Evolutionary conservation across 2,113 vertebrate genomes (phyloP), one percentile per base, ranked within the genome.

Genomic region (Ciconia maguari): DNA sequence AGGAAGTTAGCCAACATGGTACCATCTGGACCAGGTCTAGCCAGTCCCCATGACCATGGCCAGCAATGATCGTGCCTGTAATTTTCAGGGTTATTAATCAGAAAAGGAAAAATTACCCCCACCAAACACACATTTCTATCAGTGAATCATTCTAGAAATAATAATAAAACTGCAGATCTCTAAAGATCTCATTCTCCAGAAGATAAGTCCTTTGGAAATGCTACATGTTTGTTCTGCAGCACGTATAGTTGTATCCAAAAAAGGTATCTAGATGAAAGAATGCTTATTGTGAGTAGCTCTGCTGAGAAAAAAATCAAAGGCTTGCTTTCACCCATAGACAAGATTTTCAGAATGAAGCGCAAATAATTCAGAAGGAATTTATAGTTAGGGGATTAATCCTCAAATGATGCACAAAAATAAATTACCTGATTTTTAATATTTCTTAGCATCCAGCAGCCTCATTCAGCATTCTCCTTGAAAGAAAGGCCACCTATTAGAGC

Each of bases 11-110:
- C 91, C 96, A 95, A 82, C 87, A 61, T 51, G 87, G 89, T 34
- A 54, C 95, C 97, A 97, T 97, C 96, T 97, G 97, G 97, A 93
- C 81, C 89, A 95, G 87, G 87, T 97, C 96, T 95, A 97, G 97
- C 89, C 95, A 76, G 82, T 51, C 82, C 70, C 87, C 77, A 77
- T 20, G 54, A 62, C 89, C 94, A 80, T 87, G 81, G 58, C 44
- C 68, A 41, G 69, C 17, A 49, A 65, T 85, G 87, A 91, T 70
- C 11, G 6, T 48, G 83, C 34, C 46, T 52, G 74, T 80, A 36
- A 58, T 87, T 90, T 81, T 74, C 82, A 91, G 80, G 77, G 78
- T 83, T 69, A 69, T 83, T 91, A 72, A 72, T 68, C 57, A 94
- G 66, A 85, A 91, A 65, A 90, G 41, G 36, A 88, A 94, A 96